Conservation (phyloP, 2,113 vertebrate genomes). For the Ceyx margarethae region DNA sequence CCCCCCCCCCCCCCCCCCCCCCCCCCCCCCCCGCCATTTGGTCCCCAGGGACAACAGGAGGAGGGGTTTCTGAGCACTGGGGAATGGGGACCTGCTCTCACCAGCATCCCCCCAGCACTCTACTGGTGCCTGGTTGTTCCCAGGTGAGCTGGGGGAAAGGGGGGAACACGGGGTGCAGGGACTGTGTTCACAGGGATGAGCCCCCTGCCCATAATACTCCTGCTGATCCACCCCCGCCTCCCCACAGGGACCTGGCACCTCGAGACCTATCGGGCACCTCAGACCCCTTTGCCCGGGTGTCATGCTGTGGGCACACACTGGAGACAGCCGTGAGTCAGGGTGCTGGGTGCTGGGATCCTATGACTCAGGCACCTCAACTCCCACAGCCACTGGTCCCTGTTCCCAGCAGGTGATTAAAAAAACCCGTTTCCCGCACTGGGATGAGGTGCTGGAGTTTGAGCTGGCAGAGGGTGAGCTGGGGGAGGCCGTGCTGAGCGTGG, state of each 20-base stretch:
- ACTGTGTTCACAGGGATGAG: fast-evolving
- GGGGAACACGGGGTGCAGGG: fast-evolving
- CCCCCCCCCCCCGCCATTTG: background rate
- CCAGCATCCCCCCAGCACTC: background rate
- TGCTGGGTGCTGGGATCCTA: background rate
- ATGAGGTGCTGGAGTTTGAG: slow-evolving; percentile 83
- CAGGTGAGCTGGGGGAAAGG: fast-evolving
- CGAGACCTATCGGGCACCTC: slow-evolving; percentile 87
- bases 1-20: no score
- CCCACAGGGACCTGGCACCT: slow-evolving; percentile 85
- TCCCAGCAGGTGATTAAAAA: slow-evolving; percentile 85
- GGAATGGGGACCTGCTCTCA: no score
- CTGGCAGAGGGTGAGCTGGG: slow-evolving; percentile 65
- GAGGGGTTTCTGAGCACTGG: background rate
- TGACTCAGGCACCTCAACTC: background rate
- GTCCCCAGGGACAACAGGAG: background rate
- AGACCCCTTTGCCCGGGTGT: slow-evolving; percentile 85
- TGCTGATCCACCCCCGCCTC: background rate
- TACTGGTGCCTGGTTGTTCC: fast-evolving
- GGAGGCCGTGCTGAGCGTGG: slow-evolving; percentile 67
- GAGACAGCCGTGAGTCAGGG: slow-evolving; percentile 85
- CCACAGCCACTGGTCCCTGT: background rate
- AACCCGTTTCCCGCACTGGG: slow-evolving; percentile 89
- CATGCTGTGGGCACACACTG: slow-evolving; percentile 82
- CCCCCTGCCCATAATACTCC: background rate